These are phyloP conservation scores for Eulemur albifrons DNA, from an alignment of 2,797 vertebrate genomes.

Conservation along the genomic window DNA sequence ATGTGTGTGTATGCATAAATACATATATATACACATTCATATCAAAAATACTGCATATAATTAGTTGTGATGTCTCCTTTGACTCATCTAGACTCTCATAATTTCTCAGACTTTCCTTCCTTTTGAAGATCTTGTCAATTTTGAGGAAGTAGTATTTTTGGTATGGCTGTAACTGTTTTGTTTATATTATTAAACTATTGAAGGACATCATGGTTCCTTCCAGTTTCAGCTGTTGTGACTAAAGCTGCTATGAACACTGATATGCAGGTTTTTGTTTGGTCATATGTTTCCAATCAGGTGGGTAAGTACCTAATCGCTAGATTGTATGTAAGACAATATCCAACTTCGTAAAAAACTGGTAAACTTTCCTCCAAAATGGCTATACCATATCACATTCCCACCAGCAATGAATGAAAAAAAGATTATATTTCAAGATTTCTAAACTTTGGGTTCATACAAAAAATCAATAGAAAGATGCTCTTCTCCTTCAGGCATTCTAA, in stretches of 20 bases:
- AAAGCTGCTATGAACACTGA: neutral
- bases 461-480: too few relatives aligned
- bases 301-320: neutral
- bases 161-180: neutral
- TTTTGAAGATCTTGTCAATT: neutral
- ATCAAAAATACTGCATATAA: neutral
- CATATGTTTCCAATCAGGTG: neutral
- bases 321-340: neutral
- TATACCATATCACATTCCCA: too few relatives aligned
- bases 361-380: too few relatives aligned
- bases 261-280: neutral
- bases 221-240: neutral
- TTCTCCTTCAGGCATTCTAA: neutral
- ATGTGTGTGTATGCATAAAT: neutral
- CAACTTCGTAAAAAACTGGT: neutral
- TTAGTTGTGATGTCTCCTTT: neutral
- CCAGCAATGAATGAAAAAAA: too few relatives aligned
- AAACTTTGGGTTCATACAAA: too few relatives aligned
- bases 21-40: neutral
- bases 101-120: neutral
- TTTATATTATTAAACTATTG: neutral
- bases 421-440: too few relatives aligned
- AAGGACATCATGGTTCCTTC: neutral
- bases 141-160: neutral
- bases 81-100: neutral